Evolutionary conservation across 2,888 invertebrate genomes (phyloP).

Genomic region (Steinernema carpocapsae): DNA sequence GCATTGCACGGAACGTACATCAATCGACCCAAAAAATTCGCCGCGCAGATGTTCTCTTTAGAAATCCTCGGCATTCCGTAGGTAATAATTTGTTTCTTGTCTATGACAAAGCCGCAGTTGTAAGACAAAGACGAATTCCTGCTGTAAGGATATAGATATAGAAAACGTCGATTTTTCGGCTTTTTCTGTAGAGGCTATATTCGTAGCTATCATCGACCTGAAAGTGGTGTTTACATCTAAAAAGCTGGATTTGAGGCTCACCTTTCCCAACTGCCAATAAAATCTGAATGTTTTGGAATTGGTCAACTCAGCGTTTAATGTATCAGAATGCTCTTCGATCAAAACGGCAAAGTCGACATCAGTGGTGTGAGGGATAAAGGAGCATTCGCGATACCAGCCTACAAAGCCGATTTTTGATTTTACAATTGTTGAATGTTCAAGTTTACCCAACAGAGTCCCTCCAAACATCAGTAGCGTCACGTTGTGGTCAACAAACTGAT

Average conservation of each 20-base stretch:
- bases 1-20: background rate
- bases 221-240: background rate
- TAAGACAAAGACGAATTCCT: background rate
- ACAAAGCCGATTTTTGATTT: background rate
- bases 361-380: background rate
- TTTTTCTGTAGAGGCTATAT: background rate
- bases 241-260: background rate
- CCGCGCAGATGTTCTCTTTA: background rate
- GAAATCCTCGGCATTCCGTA: background rate
- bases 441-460: constrained; percentile 16
- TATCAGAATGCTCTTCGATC: background rate
- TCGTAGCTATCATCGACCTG: constrained; percentile 5
- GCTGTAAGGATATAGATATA: background rate
- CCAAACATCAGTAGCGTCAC: background rate
- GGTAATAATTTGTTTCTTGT: background rate
- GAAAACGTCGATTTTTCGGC: background rate
- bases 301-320: background rate
- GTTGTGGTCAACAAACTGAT: background rate
- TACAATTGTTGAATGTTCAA: too few species aligned
- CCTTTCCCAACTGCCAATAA: background rate
- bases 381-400: constrained; percentile 7
- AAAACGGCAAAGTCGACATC: constrained; percentile 14
- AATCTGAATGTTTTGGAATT: background rate
- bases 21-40: background rate
- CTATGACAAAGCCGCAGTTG: background rate